Conservation (phyloP, 2,113 vertebrate species). For the Toxostoma redivivum region DNA sequence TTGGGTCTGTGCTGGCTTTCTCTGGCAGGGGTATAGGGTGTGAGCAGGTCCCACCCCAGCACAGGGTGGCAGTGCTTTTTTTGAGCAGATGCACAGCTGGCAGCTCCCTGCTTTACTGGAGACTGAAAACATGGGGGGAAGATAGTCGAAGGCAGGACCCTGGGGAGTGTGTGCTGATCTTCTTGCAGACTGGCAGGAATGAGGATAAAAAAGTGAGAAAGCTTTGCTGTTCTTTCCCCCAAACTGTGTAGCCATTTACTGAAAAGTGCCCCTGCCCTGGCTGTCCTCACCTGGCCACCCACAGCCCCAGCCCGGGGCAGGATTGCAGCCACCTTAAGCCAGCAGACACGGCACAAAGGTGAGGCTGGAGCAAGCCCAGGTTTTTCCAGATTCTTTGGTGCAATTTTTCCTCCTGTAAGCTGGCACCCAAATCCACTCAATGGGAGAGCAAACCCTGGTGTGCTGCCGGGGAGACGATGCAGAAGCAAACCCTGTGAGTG, state of each 20-base stretch:
- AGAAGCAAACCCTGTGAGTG: not conserved
- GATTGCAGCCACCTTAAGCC: not conserved
- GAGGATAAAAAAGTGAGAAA: not conserved
- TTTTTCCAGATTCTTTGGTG: not conserved
- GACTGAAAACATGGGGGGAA: not conserved
- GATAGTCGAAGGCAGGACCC: not conserved
- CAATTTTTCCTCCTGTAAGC: not conserved
- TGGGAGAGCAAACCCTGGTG: not conserved
- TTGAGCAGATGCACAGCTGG: not conserved
- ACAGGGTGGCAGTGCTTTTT: rapidly evolving
- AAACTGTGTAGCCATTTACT: not conserved
- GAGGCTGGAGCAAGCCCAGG: not conserved
- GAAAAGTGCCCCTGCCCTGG: not conserved
- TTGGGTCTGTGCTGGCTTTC: not conserved
- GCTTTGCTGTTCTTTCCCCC: not conserved
- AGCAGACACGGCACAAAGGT: not conserved
- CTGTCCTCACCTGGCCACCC: not conserved
- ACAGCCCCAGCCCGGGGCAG: not conserved
- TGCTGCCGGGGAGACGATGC: not conserved
- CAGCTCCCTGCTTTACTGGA: not conserved
- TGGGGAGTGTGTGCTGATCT: not conserved
- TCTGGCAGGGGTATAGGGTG: rapidly evolving
- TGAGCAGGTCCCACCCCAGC: not conserved
- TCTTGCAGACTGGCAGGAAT: not conserved
- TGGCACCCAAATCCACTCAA: not conserved